Percentiles rank a stretch among this genome's conserved stretches.
Evolutionary conservation across 2,797 vertebrate genomes (phyloP).

Genomic region (Sebastes cheni): DNA sequence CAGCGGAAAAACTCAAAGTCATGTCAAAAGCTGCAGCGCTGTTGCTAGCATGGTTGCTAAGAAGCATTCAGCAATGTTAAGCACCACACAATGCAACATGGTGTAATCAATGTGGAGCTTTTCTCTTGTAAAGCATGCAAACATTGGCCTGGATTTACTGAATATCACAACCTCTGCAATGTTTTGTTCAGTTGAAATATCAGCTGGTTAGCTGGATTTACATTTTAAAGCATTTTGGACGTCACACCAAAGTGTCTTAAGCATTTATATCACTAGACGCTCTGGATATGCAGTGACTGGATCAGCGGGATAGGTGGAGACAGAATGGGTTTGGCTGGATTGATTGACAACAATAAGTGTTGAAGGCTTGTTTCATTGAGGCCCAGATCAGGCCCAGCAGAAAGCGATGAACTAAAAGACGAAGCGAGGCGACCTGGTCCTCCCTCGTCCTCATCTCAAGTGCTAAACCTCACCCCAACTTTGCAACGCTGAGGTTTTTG

Average conservation of each 20-base stretch:
- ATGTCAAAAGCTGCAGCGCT: constrained; percentile 24
- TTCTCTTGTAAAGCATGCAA: constrained; percentile 26
- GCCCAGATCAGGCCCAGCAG: constrained; percentile 49
- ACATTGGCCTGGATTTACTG: constrained; percentile 2
- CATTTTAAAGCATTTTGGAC: neutral
- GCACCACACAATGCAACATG: constrained; percentile 44
- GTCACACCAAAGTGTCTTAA: constrained; percentile 15
- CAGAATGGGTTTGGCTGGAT: neutral
- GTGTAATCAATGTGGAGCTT: constrained; percentile 41
- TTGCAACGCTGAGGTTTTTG: constrained; percentile 64
- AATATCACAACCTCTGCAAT: neutral
- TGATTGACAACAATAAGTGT: constrained; percentile 30
- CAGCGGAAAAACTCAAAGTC: constrained; percentile 54
- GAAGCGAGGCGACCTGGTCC: constrained; percentile 62
- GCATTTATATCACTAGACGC: constrained; percentile 30
- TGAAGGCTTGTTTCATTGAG: constrained; percentile 44
- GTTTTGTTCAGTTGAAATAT: neutral
- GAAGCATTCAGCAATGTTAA: constrained; percentile 42
- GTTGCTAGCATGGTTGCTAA: constrained; percentile 47
- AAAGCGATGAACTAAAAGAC: constrained; percentile 70
- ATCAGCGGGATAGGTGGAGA: neutral
- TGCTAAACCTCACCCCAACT: constrained; percentile 76
- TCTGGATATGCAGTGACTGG: constrained; percentile 5
- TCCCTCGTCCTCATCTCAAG: constrained; percentile 69
- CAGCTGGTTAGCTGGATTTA: constrained; percentile 7